Conservation (phyloP, 2,113 vertebrate species). For the Percina caprodes region DNA sequence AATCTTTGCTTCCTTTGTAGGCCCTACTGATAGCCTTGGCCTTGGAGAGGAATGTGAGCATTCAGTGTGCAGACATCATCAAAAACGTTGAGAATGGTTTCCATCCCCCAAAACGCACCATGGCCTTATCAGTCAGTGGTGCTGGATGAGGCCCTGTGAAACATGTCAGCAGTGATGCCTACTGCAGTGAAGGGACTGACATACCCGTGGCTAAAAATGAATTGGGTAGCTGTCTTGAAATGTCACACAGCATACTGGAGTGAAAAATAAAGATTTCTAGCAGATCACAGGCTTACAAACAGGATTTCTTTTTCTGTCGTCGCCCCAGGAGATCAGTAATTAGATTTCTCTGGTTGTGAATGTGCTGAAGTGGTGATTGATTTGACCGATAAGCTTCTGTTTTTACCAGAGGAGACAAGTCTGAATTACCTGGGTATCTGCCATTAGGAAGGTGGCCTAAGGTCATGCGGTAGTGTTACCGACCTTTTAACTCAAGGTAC, state of each 20-base stretch:
- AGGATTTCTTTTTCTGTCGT: background rate
- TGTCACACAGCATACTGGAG: slow-evolving; percentile 8
- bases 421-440: background rate
- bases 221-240: slow-evolving; percentile 25
- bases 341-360: slow-evolving; percentile 11
- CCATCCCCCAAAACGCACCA: background rate
- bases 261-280: background rate
- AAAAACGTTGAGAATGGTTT: slow-evolving; percentile 45
- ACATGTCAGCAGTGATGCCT: slow-evolving; percentile 44
- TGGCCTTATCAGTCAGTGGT: slow-evolving; percentile 24
- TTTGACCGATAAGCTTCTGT: background rate
- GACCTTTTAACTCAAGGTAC: slow-evolving; percentile 21
- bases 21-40: slow-evolving; percentile 13
- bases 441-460: background rate
- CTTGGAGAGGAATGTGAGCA: slow-evolving; percentile 4
- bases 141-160: slow-evolving; percentile 9
- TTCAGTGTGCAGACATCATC: slow-evolving; percentile 8
- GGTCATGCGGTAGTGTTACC: background rate
- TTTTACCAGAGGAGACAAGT: background rate
- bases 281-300: slow-evolving; percentile 35
- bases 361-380: background rate
- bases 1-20: slow-evolving; percentile 5
- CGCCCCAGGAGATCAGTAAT: background rate
- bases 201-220: slow-evolving; percentile 44
- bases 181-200: slow-evolving; percentile 24